Base-by-base conservation (phyloP, 2,888 invertebrate genomes). In the Platypus cylindrus region DNA sequence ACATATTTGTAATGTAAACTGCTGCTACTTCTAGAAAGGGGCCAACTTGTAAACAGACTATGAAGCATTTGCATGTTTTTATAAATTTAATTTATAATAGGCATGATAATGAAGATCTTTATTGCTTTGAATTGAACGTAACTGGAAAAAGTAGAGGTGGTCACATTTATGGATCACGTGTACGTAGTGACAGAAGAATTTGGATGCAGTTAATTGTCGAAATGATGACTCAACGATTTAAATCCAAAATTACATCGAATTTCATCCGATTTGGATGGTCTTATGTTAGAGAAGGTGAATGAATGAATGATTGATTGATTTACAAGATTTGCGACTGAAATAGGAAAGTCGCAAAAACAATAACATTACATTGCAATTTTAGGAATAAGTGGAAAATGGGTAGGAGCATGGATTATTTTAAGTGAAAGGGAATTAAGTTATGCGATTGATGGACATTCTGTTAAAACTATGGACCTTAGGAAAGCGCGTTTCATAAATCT, bases 131-230 rank as follows among this genome's bases (percentile, higher is more conserved):
- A 59, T 46, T 78, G 38, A 67, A 64, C 44, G 60, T 68, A n/a
- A 60, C 66, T 3, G 59, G 58, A 8, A 66, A 65, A 41, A 61
- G 54, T 32, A 62, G 70, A 12, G 65, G 74, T 45, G 62, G 71
- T 40, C 58, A 73, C 11, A 58, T 71, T 8, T 73, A 72, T 48
- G 71, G 72, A 26, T 68, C 70, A 42, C 54, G 60, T 24, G 71
- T 67, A 44, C 64, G 66, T 4, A 59, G 66, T 0, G 73, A 73
- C 43, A 60, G 73, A 14, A 58, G 71, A 12, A 64, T 73, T 38
- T 87, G 86, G 86, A 78, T 83, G 60, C 84, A 84, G 54, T 79
- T 78, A 53, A 66, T 86, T 14, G 68, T 81, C 1, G 82, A 85
- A 55, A 74, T 77, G 47, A 59, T 83, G 13, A 81, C 80, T 0